Percentiles rank a stretch among this genome's conserved stretches.
Conservation (phyloP, 2,888 invertebrate species). For the Pyrocoelia pectoralis region DNA sequence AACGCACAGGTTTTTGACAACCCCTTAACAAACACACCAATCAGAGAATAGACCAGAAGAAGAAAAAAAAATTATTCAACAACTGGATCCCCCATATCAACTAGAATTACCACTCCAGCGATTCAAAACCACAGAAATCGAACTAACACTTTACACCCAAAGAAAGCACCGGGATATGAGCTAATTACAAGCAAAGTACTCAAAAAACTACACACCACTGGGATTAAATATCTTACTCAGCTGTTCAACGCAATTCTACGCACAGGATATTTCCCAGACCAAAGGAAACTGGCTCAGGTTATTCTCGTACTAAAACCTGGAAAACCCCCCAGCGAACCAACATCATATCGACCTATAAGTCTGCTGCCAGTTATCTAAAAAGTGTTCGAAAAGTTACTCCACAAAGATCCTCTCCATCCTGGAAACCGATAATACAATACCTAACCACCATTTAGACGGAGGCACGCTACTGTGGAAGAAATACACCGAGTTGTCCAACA, state of each 20-base stretch:
- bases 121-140: not conserved
- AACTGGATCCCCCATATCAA: not conserved
- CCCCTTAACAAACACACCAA: not conserved
- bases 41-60: not conserved
- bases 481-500: no score
- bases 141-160: not conserved
- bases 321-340: not conserved
- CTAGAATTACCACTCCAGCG: not conserved
- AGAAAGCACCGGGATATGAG: not conserved
- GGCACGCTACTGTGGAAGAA: no score
- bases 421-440: no score
- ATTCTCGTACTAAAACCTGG: not conserved
- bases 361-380: no score
- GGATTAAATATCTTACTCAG: not conserved
- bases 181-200: not conserved
- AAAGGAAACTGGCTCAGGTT: not conserved
- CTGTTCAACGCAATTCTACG: not conserved
- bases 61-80: not conserved
- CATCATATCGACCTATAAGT: not conserved
- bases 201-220: not conserved
- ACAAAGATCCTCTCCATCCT: no score
- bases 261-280: not conserved
- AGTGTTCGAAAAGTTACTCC: no score
- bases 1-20: not conserved
- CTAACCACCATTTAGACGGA: no score